phyloP scores from a whole-genome alignment of 2,797 vertebrate genomes.

The Uromys caudimaculatus region DNA sequence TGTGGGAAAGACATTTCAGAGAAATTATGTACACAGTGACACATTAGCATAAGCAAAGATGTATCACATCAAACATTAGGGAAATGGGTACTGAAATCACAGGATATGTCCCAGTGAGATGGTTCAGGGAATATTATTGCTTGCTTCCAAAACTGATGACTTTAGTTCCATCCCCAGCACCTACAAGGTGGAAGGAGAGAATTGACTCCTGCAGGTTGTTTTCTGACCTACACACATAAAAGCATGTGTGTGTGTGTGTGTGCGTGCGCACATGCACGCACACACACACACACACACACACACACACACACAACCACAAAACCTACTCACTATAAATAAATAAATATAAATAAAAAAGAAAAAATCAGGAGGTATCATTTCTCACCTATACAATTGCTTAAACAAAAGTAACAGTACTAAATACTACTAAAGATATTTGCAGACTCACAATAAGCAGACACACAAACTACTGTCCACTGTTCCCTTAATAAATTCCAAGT shows the following conservation, averaged over 20 bases:
- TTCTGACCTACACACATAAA: not conserved
- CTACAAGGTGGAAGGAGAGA: not conserved
- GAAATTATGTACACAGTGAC: not conserved
- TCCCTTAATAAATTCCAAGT: not conserved
- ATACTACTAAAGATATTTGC: not conserved
- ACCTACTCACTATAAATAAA: not conserved
- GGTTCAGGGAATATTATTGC: not conserved
- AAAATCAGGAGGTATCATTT: not conserved
- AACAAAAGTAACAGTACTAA: slow-evolving; percentile 32
- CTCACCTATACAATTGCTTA: slow-evolving; percentile 1
- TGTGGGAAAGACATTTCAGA: slow-evolving; percentile 3
- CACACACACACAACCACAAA: not conserved
- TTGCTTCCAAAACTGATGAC: not conserved
- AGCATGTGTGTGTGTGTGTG: too few species aligned
- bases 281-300: not conserved
- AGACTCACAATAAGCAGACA: not conserved
- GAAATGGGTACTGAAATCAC: slow-evolving; percentile 6
- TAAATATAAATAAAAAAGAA: not conserved
- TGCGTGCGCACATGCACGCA: not conserved
- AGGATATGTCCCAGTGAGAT: not conserved
- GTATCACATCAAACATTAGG: not conserved
- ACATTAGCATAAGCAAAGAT: slow-evolving; percentile 10
- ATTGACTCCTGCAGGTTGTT: not conserved
- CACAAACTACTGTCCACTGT: not conserved
- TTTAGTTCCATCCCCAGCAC: not conserved